Base-by-base conservation (phyloP, 1,140 invertebrate species). In the Pseudomyrmex flavicornis region DNA sequence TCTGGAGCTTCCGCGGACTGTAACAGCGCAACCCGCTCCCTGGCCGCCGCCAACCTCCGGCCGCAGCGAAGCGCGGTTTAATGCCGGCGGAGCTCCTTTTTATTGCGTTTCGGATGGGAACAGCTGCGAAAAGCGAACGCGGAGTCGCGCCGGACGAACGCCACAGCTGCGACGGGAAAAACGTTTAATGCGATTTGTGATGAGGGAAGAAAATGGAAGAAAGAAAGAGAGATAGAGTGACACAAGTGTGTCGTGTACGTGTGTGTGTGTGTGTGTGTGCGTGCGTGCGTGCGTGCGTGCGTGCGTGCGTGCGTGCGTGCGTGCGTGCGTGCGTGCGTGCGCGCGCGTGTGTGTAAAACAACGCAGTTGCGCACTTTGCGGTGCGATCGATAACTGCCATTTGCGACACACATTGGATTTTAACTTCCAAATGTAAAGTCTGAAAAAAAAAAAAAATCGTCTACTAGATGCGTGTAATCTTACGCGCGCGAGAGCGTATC, bases 141-240 rank as follows among this genome's bases (percentile, higher is more conserved):
- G 22, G 58, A 72, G 48, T 46, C 13, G 48, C 48, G 48, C 48
- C 75, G 17, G 46, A 9, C 46, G 44, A 62, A 62, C 63, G 84
- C 22, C 52, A 63, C 82, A 68, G 62, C 69, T 84, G 83, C 50
- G 69, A 73, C 68, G 22, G n/a, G 79, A 87, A 88, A 79, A 73
- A 13, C 9, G 69, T 79, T 80, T 84, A 74, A 74, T 84, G 70
- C 86, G 46, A 87, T 87, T 88, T 65, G 70, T 65, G 56, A n/a
- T 63, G 13, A n/a, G 22, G 20, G 7, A 5, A 1, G 5, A 1
- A 35, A 79, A 75, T 73, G 70, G 50, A 26, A 22, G n/a, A n/a
- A n/a, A n/a, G 20, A n/a, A 44, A 10, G 3, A 9, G 44, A 10
- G 3, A 10, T 17, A 44, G 26, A 17, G 13, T 8, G 9, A 54